Conservation (phyloP, 2,888 invertebrate species). For the Galerucella calmariensis region DNA sequence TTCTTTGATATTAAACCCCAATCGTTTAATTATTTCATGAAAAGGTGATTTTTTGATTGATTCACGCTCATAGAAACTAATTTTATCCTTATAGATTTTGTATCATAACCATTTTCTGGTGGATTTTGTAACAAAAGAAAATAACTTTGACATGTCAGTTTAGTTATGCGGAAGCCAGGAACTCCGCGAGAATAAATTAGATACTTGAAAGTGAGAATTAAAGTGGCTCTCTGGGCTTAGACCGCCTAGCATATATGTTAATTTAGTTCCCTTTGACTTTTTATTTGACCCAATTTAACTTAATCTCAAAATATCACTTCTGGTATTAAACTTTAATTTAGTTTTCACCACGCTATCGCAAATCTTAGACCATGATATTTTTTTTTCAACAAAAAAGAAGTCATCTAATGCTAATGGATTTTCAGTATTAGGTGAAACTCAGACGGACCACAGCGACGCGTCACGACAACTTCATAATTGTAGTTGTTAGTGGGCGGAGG, state of each 20-base stretch:
- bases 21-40: too few relatives aligned
- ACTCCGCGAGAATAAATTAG: background rate
- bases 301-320: background rate
- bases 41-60: too few relatives aligned
- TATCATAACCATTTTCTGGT: background rate
- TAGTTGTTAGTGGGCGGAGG: too few relatives aligned
- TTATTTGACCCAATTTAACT: background rate
- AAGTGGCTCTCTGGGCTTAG: slow-evolving; percentile 1
- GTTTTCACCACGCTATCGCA: background rate
- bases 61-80: too few relatives aligned
- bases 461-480: too few relatives aligned
- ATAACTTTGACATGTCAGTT: background rate
- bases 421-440: too few relatives aligned
- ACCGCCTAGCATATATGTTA: background rate
- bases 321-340: background rate
- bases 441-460: too few relatives aligned
- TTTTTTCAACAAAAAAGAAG: background rate
- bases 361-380: background rate
- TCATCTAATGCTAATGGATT: too few relatives aligned
- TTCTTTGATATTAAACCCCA: too few relatives aligned
- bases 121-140: background rate
- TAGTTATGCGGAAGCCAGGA: background rate
- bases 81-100: background rate
- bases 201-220: background rate
- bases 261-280: background rate